A percentile compares a stretch with the other conserved stretches of the same genome.
phyloP scores from a whole-genome alignment of 2,797 vertebrate genomes.

The Phrynocephalus guinanensis region DNA sequence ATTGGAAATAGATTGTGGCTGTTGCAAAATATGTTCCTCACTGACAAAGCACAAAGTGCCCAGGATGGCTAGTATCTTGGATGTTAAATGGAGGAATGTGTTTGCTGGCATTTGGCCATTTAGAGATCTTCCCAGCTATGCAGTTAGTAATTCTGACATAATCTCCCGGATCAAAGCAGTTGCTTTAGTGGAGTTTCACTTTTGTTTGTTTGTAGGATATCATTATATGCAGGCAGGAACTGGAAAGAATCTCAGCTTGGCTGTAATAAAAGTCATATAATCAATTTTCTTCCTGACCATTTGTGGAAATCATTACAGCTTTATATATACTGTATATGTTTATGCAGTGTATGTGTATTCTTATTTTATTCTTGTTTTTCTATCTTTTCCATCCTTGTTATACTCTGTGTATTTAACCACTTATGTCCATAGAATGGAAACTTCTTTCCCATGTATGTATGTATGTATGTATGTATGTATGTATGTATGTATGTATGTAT shows the following conservation, averaged over 20 bases:
- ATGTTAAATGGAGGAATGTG: background rate
- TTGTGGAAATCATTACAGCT: background rate
- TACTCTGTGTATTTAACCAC: slow-evolving; percentile 13
- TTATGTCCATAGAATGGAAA: slow-evolving; percentile 56
- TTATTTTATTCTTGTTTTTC: background rate
- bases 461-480: too few relatives aligned
- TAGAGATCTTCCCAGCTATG: background rate
- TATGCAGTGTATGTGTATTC: too few relatives aligned
- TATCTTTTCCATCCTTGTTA: background rate
- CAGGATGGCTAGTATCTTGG: too few relatives aligned
- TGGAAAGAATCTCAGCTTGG: background rate
- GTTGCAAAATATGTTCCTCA: too few relatives aligned
- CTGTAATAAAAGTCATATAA: background rate
- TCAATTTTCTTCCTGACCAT: background rate
- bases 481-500: too few relatives aligned
- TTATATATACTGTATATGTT: too few relatives aligned
- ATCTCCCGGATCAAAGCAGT: background rate
- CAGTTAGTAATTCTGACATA: background rate
- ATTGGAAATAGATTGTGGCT: background rate
- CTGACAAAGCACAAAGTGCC: background rate
- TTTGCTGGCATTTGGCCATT: slow-evolving; percentile 6
- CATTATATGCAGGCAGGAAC: background rate
- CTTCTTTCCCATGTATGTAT: background rate
- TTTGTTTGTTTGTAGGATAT: background rate
- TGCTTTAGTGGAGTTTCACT: background rate